Conservation (phyloP, 2,113 vertebrate species). For the Bothrops jararaca region DNA sequence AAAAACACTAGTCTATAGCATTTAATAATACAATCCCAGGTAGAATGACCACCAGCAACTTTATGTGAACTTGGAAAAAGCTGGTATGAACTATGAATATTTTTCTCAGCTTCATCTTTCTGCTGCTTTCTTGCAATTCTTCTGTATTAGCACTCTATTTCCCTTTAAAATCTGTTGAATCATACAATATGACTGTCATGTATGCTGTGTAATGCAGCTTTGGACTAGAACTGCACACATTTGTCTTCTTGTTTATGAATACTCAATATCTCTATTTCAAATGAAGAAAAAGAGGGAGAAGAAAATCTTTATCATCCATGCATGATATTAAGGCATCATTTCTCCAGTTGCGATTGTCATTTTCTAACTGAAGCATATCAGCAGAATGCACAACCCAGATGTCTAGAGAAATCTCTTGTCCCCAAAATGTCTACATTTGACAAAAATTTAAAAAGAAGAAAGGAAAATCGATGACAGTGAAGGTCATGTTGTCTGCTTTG, state of each 20-base stretch:
- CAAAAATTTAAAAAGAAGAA: conserved; percentile 21
- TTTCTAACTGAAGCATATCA: background rate
- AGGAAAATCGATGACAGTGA: background rate
- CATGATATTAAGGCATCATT: background rate
- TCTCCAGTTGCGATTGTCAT: conserved; percentile 9
- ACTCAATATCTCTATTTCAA: conserved; percentile 11
- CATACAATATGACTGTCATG: background rate
- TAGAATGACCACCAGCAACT: background rate
- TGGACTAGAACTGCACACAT: background rate
- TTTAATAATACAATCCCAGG: background rate
- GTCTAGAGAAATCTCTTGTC: conserved; percentile 11
- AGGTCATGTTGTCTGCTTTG: conserved; percentile 7
- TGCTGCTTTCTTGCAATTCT: background rate
- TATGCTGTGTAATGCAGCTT: background rate
- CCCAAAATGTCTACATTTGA: conserved; percentile 6
- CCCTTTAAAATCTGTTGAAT: background rate
- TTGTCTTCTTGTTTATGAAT: background rate
- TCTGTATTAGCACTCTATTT: background rate
- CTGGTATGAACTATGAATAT: background rate
- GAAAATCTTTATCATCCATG: background rate
- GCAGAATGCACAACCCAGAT: background rate
- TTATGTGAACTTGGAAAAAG: background rate
- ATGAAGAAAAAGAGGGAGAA: conserved; percentile 10
- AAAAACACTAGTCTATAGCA: background rate
- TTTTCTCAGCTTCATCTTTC: background rate